A percentile compares a stretch with the other conserved stretches of the same genome.
These are phyloP conservation scores for Agonopterix arenella DNA, from an alignment of 2,888 invertebrate species.

Conservation along the genomic window DNA sequence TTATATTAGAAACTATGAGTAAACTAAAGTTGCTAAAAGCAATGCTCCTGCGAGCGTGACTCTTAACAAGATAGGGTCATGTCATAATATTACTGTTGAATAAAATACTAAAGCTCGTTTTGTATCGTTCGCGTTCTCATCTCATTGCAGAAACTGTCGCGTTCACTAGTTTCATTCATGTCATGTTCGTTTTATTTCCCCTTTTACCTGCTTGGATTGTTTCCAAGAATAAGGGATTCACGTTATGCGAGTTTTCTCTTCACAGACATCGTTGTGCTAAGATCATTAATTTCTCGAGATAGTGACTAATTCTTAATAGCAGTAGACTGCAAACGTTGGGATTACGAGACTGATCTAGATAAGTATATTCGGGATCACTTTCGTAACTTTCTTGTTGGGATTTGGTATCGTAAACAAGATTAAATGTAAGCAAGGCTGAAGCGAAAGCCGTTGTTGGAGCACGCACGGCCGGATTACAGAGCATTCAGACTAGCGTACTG, in stretches of 20 bases:
- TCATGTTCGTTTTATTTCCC: too few relatives aligned
- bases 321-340: slow-evolving; percentile 8
- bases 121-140: too few relatives aligned
- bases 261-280: too few relatives aligned
- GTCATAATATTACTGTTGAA: too few relatives aligned
- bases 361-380: slow-evolving; percentile 36
- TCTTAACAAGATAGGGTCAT: background rate
- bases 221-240: too few relatives aligned
- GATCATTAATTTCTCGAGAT: too few relatives aligned
- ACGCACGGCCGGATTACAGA: slow-evolving; percentile 23
- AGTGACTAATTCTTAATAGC: background rate
- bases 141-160: too few relatives aligned
- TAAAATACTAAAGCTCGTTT: too few relatives aligned
- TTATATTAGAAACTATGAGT: background rate
- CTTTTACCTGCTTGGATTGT: too few relatives aligned
- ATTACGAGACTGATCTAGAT: slow-evolving; percentile 23
- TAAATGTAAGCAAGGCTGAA: slow-evolving; percentile 35
- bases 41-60: background rate
- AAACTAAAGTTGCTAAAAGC: background rate
- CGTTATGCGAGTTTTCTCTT: too few relatives aligned
- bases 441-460: slow-evolving; percentile 29
- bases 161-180: too few relatives aligned
- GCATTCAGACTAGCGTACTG: background rate
- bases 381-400: slow-evolving; percentile 41
- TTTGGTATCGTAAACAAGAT: slow-evolving; percentile 53